Evolutionary conservation across 2,797 vertebrate genomes (phyloP).

Genomic region (Trematomus bernacchii): DNA sequence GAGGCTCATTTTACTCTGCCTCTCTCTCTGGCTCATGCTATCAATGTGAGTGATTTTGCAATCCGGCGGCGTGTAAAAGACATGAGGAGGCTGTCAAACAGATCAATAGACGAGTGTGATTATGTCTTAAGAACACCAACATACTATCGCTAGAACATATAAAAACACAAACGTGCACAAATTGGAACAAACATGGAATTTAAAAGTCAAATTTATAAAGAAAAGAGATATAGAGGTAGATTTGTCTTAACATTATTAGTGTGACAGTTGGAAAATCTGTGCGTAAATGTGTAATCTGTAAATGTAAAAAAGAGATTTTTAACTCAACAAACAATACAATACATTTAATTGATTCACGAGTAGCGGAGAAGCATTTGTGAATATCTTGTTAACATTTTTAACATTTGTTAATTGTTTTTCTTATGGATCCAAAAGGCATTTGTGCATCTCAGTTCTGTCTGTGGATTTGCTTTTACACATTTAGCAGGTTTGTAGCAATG

Average conservation of each 20-base stretch:
- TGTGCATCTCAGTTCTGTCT: no score
- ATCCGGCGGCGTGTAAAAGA: slow-evolving; percentile 74
- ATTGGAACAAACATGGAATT: not conserved
- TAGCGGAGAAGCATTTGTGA: no score
- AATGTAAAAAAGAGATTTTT: no score
- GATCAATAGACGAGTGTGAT: slow-evolving; percentile 77
- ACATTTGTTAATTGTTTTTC: no score
- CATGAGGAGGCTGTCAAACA: slow-evolving; percentile 82
- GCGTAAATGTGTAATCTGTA: no score
- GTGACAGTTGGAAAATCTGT: no score
- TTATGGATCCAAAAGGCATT: no score
- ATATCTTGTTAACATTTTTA: no score
- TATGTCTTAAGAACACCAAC: slow-evolving; percentile 46
- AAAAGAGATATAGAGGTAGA: not conserved
- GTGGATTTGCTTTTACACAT: no score
- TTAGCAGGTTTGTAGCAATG: no score
- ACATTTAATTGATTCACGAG: no score
- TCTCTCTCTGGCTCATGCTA: slow-evolving; percentile 52
- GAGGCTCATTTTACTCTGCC: slow-evolving; percentile 36
- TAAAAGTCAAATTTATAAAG: not conserved
- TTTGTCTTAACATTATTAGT: not conserved
- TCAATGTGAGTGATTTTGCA: slow-evolving; percentile 82
- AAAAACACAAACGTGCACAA: slow-evolving; percentile 1
- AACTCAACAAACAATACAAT: no score
- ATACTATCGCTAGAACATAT: slow-evolving; percentile 18